Base-by-base conservation (phyloP, 1,140 invertebrate species). In the Hirudo medicinalis region DNA sequence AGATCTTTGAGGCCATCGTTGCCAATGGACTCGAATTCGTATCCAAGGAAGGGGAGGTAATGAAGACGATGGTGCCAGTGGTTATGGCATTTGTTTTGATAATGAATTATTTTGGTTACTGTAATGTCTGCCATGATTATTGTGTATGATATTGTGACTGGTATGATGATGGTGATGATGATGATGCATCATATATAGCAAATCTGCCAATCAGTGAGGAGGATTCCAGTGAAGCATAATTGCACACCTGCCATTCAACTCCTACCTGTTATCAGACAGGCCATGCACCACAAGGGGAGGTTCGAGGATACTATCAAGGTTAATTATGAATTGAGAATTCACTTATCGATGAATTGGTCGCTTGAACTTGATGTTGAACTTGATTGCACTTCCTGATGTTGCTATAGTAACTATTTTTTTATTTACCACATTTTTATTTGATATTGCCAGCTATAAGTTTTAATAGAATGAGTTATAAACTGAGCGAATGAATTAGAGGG, bases 201-300 rank as follows among this genome's bases (percentile, higher is more conserved):
- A 75, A 89, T 92, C 74, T 89, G 89, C 0, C 82, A 85, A 9
- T 82, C 88, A 76, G 89, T 90, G 0, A 88, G 90, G 79, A 87
- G 89, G 74, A 90, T 89, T 76, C 90, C 91, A 63, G 85, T 85
- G 19, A 85, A 88, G 71, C 88, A 91, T 73, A 91, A 94, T 75
- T 92, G 91, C 82, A 87, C 87, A 25, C 88, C 90, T 0, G 90
- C 91, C 22, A 79, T 94, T 60, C 88, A 88, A 0, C 87, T 94
- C 29, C 92, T 94, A 79, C 91, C 91, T 0, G 90, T 92, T 66
- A 81, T 94, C 6, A 90, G 90, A 78, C 89, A 92, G 77, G 84
- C 94, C 0, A 85, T 88, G 4, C 83, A 87, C 40, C 82, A 93
- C 68, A 90, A 90, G 79, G 89, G 90, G 4, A 90, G 92, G 76